These are phyloP conservation scores for Lepus timidus DNA, from an alignment of 2,113 vertebrate genomes.

Conservation along the genomic window DNA sequence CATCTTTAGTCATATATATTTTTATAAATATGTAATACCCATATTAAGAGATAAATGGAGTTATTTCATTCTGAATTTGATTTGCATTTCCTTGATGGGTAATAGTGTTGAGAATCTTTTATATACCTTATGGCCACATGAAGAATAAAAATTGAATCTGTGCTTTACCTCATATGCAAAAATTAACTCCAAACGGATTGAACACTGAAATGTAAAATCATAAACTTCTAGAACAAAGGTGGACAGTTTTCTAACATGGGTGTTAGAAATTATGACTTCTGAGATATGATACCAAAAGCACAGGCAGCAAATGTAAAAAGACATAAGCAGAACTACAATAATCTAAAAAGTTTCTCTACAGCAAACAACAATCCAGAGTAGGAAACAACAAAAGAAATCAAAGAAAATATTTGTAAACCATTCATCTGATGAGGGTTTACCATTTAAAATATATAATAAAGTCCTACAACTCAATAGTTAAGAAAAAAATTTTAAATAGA, in stretches of 20 bases:
- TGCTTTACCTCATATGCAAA: neutral
- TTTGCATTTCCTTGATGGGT: neutral
- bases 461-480: neutral
- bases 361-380: no score
- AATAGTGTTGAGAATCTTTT: neutral
- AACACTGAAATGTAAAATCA: neutral
- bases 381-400: no score
- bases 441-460: neutral
- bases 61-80: neutral
- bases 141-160: neutral
- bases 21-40: neutral
- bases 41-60: neutral
- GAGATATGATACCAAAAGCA: neutral
- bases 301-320: no score
- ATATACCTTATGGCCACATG: neutral
- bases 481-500: neutral
- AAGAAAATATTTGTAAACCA: no score
- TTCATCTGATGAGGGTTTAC: no score
- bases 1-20: neutral
- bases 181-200: neutral
- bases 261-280: neutral
- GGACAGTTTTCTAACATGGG: neutral
- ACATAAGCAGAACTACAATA: no score
- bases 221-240: neutral
- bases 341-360: no score